Percentiles rank a stretch among this genome's conserved stretches.
Evolutionary conservation across 2,797 vertebrate genomes (phyloP).

Genomic region (Micropoecilia bifurca): DNA sequence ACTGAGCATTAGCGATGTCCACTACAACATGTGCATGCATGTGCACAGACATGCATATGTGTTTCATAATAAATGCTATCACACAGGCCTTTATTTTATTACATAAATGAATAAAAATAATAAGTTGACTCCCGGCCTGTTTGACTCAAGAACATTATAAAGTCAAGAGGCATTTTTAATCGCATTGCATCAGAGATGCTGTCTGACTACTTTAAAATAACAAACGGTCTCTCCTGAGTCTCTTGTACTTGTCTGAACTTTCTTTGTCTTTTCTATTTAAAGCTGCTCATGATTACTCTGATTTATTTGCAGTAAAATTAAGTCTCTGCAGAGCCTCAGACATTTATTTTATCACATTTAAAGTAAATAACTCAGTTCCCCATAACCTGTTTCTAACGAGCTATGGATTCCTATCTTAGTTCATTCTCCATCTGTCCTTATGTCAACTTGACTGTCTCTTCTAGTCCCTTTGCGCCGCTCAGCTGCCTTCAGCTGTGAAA

Average conservation of each 20-base stretch:
- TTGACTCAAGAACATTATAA: constrained; percentile 14
- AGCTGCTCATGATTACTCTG: constrained; percentile 26
- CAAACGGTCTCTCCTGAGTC: not conserved
- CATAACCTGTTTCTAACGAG: not conserved
- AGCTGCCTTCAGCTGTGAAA: not conserved
- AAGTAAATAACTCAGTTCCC: not conserved
- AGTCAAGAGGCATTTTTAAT: not conserved
- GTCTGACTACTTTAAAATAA: not conserved
- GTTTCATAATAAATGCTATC: constrained; percentile 43
- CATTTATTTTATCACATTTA: not conserved
- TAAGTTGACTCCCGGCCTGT: not conserved
- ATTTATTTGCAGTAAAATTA: constrained; percentile 15
- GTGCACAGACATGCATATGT: constrained; percentile 8
- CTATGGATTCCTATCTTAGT: not conserved
- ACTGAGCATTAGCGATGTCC: constrained; percentile 45
- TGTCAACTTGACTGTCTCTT: not conserved
- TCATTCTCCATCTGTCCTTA: not conserved
- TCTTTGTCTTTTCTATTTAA: not conserved
- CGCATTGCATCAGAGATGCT: not conserved
- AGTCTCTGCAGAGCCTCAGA: not conserved
- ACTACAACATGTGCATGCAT: constrained; percentile 11
- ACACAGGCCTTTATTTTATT: constrained; percentile 38
- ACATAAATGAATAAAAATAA: not conserved
- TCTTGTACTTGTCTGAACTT: not conserved
- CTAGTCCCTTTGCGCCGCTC: not conserved